These are phyloP conservation scores for Trissolcus japonicus DNA, from an alignment of 2,888 invertebrate species.

Conservation along the genomic window DNA sequence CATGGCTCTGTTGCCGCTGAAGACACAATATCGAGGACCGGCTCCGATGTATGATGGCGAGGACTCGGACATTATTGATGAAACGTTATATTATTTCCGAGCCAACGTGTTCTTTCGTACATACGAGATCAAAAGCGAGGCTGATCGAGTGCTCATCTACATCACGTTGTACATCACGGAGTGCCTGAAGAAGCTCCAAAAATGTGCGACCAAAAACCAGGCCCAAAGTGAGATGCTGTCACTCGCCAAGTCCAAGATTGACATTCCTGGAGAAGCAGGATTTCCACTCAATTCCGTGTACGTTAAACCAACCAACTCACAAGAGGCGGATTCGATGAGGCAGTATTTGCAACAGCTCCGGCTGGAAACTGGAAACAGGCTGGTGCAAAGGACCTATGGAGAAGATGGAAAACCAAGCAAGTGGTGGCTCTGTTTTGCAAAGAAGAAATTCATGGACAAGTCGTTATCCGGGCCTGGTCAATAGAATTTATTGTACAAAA, in stretches of 20 bases:
- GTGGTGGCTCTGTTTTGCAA: slow-evolving; percentile 99
- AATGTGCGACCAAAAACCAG: slow-evolving; percentile 91
- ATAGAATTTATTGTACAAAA: slow-evolving; percentile 71
- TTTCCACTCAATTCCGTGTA: slow-evolving; percentile 98
- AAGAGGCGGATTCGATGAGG: slow-evolving; percentile 93
- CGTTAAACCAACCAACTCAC: slow-evolving; percentile 86
- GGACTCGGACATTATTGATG: slow-evolving; percentile 95
- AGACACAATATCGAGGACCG: slow-evolving; percentile 94
- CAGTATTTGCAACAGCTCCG: slow-evolving; percentile 95
- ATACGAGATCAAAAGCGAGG: slow-evolving; percentile 99
- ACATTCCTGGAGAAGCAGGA: slow-evolving; percentile 95
- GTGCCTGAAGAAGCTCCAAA: slow-evolving; percentile 95
- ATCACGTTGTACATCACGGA: slow-evolving; percentile 98
- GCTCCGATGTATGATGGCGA: slow-evolving; percentile 84
- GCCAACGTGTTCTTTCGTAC: slow-evolving; percentile 99
- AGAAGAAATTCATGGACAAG: slow-evolving; percentile 99
- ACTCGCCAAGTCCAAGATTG: slow-evolving; percentile 94
- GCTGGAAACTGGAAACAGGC: slow-evolving; percentile 94
- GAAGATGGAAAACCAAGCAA: slow-evolving; percentile 97
- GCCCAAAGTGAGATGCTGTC: slow-evolving; percentile 97
- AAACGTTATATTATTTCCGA: slow-evolving; percentile 97
- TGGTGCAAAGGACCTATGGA: slow-evolving; percentile 88
- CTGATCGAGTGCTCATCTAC: slow-evolving; percentile 97
- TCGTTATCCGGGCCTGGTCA: slow-evolving; percentile 93
- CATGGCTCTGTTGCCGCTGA: slow-evolving; percentile 93